Evolutionary conservation across 1,140 invertebrate species (phyloP).

Genomic region (Drosophila novamexicana): DNA sequence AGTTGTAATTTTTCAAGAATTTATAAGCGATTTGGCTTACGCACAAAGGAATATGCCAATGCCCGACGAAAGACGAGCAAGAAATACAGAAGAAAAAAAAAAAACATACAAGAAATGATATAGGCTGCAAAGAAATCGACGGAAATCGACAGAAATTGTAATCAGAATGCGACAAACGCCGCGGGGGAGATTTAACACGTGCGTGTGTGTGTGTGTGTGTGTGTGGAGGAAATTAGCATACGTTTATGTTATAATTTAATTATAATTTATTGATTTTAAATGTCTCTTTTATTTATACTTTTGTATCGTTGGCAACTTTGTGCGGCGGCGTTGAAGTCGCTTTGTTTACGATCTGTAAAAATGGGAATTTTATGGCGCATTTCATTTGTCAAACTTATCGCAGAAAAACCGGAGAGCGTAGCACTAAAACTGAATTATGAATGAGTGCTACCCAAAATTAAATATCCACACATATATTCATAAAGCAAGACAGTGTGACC

Average conservation of each 20-base stretch:
- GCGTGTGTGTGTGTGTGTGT: background rate
- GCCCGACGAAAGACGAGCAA: slow-evolving; percentile 23
- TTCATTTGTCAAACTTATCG: slow-evolving; percentile 65
- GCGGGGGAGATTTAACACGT: slow-evolving; percentile 46
- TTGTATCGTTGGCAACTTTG: slow-evolving; percentile 23
- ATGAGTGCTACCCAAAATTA: slow-evolving; percentile 30
- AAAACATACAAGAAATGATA: slow-evolving; percentile 36
- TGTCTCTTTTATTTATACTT: slow-evolving; percentile 62
- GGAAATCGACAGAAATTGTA: slow-evolving; percentile 54
- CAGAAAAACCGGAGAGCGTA: background rate
- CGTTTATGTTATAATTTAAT: slow-evolving; percentile 81
- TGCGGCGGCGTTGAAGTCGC: slow-evolving; percentile 76
- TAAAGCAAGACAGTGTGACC: slow-evolving; percentile 49
- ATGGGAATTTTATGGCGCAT: slow-evolving; percentile 70
- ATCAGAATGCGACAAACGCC: slow-evolving; percentile 64
- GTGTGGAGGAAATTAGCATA: slow-evolving; percentile 70
- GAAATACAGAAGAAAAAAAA: background rate
- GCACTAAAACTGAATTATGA: slow-evolving; percentile 45
- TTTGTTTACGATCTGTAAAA: slow-evolving; percentile 82
- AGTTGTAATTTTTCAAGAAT: slow-evolving; percentile 61
- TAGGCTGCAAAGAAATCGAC: slow-evolving; percentile 47
- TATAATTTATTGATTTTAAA: slow-evolving; percentile 82
- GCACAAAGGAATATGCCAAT: slow-evolving; percentile 48
- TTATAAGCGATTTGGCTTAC: slow-evolving; percentile 35
- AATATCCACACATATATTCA: slow-evolving; percentile 14